Percentiles rank a stretch among this genome's conserved stretches.
Conservation (phyloP, 2,113 vertebrate species). For the Riparia riparia region DNA sequence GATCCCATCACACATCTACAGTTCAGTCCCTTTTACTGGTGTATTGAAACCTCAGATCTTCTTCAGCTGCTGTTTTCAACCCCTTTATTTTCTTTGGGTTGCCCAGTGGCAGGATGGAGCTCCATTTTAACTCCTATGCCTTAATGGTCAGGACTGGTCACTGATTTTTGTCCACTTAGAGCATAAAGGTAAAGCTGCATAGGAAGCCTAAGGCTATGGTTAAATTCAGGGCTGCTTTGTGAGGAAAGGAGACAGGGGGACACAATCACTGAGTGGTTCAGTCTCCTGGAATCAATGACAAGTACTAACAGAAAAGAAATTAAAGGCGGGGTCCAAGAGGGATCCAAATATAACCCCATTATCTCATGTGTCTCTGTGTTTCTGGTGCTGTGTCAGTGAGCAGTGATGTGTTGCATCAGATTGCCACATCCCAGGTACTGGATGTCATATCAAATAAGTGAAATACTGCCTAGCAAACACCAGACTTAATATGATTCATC, state of each 20-base stretch:
- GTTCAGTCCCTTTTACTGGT: not conserved
- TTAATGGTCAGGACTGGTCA: not conserved
- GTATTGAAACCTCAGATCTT: not conserved
- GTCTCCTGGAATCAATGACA: not conserved
- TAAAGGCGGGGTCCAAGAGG: not conserved
- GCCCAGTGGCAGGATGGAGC: not conserved
- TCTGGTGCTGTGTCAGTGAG: not conserved
- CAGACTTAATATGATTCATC: conserved; percentile 21
- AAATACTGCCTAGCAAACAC: not conserved
- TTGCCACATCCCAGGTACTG: conserved; percentile 26
- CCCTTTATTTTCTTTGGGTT: not conserved
- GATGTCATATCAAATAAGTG: conserved; percentile 23
- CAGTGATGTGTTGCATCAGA: conserved; percentile 32
- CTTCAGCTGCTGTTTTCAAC: not conserved
- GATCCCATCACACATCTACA: not conserved
- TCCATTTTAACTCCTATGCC: not conserved
- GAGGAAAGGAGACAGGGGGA: not conserved
- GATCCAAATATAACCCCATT: not conserved
- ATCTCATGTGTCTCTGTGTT: not conserved
- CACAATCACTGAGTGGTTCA: not conserved
- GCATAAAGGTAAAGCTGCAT: not conserved
- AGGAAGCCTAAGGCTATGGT: not conserved
- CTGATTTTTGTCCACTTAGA: not conserved
- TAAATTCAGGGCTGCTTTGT: not conserved
- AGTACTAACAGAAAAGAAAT: not conserved